Conservation (phyloP, 1,140 invertebrate species). For the Cydia pomonella region DNA sequence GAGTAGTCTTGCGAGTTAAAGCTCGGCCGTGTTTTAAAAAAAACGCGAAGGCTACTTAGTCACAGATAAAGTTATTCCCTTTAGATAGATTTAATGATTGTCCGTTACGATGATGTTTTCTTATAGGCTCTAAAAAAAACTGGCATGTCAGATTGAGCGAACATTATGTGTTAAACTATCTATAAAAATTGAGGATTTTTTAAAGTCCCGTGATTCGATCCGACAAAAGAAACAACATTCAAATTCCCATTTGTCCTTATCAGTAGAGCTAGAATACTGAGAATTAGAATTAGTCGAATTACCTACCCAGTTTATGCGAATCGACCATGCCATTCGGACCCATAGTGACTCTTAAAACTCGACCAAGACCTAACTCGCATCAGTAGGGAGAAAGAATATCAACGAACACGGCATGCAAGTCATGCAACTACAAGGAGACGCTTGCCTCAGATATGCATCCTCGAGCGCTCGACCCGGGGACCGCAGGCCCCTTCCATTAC, state of each 20-base stretch:
- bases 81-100: no score
- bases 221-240: no score
- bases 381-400: constrained; percentile 28
- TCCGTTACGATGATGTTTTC: no score
- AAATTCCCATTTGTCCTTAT: no score
- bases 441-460: constrained; percentile 80
- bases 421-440: constrained; percentile 62
- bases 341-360: not conserved
- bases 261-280: not conserved
- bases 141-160: no score
- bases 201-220: no score
- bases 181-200: no score
- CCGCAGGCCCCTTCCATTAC: constrained; percentile 55
- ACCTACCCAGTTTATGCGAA: no score
- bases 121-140: no score
- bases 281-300: no score
- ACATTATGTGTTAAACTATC: no score
- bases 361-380: not conserved
- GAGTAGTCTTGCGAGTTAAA: not conserved
- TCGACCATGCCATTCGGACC: not conserved
- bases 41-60: not conserved
- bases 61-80: no score
- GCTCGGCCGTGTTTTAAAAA: not conserved
- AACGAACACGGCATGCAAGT: constrained; percentile 46
- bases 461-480: constrained; percentile 55